Conservation (phyloP, 30 jellyfish, hydroid and myxozoan species). For the Turritopsis dohrnii region DNA sequence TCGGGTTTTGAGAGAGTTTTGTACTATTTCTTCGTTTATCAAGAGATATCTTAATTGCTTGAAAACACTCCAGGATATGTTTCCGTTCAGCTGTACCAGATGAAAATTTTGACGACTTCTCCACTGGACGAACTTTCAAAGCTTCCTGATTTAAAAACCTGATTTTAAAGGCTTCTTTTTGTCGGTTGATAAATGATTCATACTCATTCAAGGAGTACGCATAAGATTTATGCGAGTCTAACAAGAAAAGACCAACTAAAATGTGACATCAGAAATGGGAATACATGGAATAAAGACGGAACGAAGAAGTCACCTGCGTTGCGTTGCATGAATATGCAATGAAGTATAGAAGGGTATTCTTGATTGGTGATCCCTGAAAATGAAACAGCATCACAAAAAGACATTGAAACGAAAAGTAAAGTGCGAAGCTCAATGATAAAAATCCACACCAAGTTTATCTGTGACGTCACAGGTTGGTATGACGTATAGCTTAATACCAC, state of each 20-base stretch:
- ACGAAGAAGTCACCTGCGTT: constrained; percentile 6
- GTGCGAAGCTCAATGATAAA: neutral
- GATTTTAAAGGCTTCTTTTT: neutral
- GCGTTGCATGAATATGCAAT: constrained; percentile 24
- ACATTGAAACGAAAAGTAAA: neutral
- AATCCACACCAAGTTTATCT: constrained; percentile 57
- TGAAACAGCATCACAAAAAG: neutral
- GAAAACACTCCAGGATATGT: neutral
- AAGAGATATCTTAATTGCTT: constrained; percentile 4
- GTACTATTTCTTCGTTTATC: neutral
- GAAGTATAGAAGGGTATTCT: constrained; percentile 16
- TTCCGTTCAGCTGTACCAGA: neutral
- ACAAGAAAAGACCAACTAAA: neutral
- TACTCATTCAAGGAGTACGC: neutral
- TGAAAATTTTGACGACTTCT: neutral
- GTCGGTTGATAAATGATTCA: neutral
- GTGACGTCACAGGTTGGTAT: constrained; percentile 68
- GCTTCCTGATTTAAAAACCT: neutral
- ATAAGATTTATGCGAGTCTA: neutral
- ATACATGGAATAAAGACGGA: neutral
- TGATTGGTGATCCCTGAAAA: constrained; percentile 28
- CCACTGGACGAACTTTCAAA: neutral
- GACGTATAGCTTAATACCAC: constrained; percentile 47
- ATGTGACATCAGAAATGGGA: neutral
- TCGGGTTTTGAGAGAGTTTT: neutral